phyloP scores from a whole-genome alignment of 2,797 vertebrate genomes.

The Loriculus beryllinus region DNA sequence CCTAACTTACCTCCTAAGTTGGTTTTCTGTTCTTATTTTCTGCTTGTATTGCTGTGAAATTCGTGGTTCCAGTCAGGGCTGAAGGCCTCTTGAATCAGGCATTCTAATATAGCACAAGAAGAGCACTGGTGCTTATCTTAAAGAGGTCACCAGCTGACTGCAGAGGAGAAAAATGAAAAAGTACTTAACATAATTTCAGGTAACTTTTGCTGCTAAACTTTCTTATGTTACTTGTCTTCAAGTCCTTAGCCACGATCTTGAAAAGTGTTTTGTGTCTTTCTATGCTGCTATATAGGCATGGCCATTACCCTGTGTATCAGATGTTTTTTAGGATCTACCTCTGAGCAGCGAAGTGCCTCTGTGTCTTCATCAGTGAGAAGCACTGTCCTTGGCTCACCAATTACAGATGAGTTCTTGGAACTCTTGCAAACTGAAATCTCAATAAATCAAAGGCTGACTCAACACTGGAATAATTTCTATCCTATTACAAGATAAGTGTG shows the following conservation, averaged over 20 bases:
- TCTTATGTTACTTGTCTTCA: background rate
- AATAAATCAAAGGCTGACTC: background rate
- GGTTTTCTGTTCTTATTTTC: background rate
- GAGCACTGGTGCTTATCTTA: background rate
- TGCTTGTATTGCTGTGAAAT: background rate
- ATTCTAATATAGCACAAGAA: background rate
- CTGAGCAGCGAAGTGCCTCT: background rate
- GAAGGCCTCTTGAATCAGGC: background rate
- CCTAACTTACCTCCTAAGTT: background rate
- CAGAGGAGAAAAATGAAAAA: background rate
- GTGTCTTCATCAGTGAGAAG: background rate
- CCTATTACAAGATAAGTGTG: background rate
- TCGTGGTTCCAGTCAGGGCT: background rate
- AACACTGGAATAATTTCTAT: background rate
- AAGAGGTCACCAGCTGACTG: background rate
- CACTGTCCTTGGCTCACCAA: background rate
- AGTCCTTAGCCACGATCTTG: background rate
- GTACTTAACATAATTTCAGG: background rate
- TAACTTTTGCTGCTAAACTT: background rate
- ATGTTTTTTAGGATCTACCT: background rate
- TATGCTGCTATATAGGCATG: background rate
- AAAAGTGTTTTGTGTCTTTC: background rate
- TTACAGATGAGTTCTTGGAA: background rate
- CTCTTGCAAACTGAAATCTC: background rate
- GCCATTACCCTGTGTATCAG: background rate